Evolutionary conservation across 53 echinoderm and acorn worm genomes (phyloP).

Genomic region (Stichopus horrens): DNA sequence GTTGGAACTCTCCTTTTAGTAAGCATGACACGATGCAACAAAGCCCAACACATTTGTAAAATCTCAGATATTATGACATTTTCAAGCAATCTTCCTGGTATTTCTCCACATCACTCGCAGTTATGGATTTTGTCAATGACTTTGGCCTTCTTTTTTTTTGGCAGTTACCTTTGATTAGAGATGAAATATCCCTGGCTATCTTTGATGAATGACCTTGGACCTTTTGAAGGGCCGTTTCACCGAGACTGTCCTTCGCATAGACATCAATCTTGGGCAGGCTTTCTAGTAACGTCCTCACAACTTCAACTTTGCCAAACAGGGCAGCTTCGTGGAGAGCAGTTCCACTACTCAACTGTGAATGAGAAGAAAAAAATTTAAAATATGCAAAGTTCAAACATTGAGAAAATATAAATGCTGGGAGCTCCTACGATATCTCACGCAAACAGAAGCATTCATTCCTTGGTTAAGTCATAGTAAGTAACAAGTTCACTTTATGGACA

Average conservation of each 20-base stretch:
- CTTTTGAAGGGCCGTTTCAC: conserved; percentile 85
- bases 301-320: conserved; percentile 88
- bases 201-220: conserved; percentile 82
- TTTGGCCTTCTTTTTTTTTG: neutral
- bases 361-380: too few relatives aligned
- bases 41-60: neutral
- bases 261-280: conserved; percentile 64
- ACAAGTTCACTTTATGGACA: too few relatives aligned
- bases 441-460: too few relatives aligned
- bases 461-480: too few relatives aligned
- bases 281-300: conserved; percentile 73
- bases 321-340: conserved; percentile 96
- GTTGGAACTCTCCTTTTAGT: too few relatives aligned
- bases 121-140: neutral
- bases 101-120: neutral
- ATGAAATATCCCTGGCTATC: conserved; percentile 68
- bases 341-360: conserved; percentile 67
- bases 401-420: too few relatives aligned
- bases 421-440: neutral
- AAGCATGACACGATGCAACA: too few relatives aligned
- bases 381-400: too few relatives aligned
- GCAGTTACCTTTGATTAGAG: conserved; percentile 60
- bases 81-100: neutral
- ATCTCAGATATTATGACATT: neutral
- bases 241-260: conserved; percentile 59